phyloP scores from a whole-genome alignment of 2,888 invertebrate species.

The Cryptus viduatorius region DNA sequence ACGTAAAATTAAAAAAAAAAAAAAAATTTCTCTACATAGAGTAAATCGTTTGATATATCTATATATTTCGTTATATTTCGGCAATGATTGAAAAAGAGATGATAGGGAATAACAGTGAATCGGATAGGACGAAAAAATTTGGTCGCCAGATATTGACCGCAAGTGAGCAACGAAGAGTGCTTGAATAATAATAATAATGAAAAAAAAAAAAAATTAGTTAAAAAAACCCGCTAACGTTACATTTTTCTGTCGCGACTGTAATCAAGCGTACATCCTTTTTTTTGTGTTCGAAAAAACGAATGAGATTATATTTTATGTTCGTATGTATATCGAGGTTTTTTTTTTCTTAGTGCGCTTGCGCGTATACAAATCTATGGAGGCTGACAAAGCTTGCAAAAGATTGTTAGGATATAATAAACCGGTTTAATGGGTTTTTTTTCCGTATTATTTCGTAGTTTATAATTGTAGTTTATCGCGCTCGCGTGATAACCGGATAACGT shows the following conservation, averaged over 20 bases:
- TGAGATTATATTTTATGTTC: conserved; percentile 12
- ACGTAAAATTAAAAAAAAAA: background rate
- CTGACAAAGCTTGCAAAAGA: conserved; percentile 69
- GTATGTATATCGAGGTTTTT: conserved; percentile 22
- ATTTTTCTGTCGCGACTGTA: conserved; percentile 56
- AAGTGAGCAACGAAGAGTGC: conserved; percentile 20
- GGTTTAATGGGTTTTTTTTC: conserved; percentile 35
- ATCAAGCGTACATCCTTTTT: conserved; percentile 42
- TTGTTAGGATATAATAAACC: conserved; percentile 52
- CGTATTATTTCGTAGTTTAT: conserved; percentile 40
- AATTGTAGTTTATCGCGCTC: conserved; percentile 56
- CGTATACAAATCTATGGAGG: conserved; percentile 69
- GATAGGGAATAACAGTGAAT: background rate
- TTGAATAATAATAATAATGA: background rate
- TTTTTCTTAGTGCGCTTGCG: conserved; percentile 49
- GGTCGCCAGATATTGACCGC: conserved; percentile 5
- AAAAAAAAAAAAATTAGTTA: background rate
- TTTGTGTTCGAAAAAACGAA: conserved; percentile 40
- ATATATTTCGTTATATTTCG: background rate
- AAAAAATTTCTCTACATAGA: background rate
- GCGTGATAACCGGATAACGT: conserved; percentile 65
- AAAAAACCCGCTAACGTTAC: conserved; percentile 8
- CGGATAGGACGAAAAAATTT: conserved; percentile 1
- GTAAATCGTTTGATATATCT: background rate
- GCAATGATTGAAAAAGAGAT: conserved; percentile 1